Evolutionary conservation across 2,113 vertebrate genomes (phyloP), one percentile per base, ranked within the genome.

Genomic region (Ictalurus punctatus): DNA sequence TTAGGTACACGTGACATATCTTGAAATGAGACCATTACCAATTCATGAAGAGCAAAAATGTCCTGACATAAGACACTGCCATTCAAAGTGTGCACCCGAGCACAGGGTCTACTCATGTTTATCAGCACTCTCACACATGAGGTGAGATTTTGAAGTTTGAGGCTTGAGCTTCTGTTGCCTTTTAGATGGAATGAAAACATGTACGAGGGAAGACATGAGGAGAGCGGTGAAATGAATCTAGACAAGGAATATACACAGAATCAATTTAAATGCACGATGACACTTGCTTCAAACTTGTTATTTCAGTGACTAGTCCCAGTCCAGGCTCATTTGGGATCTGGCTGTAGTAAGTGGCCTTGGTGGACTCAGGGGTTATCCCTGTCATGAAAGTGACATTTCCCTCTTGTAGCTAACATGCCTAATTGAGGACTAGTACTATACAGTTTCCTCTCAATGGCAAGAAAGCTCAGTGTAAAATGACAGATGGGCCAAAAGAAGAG

Each of bases 11-110:
- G 94, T 92, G 92, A 95, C 94, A 95, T 93, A 94, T 95, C 94
- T 95, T 93, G 95, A 96, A 96, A 97, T 95, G 95, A 96, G 95
- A 95, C 94, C 94, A 92, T 90, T 96, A 96, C 95, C 95, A 96
- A 96, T 96, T 97, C 96, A 92, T 74, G 89, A 94, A 92, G 92
- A 93, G 92, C 91, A 56, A 81, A 86, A 84, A 87, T 76, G 73
- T 67, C 81, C 95, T 96, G 96, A 96, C 96, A 96, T 93, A 88
- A 88, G 93, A 84, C 81, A 52, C 14, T 84, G 96, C 95, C 95
- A 96, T 92, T 96, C 95, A 95, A 95, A 94, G 90, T 93, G 59
- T 21, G 10, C 9, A 61, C 69, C 25, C 34, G 30, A 81, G 52
- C 63, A 82, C 63, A 58, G 78, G 78, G 78, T 52, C 78, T 76